These are phyloP conservation scores for Tonatia bakeri DNA, from an alignment of 2,113 vertebrate species.

Conservation along the genomic window DNA sequence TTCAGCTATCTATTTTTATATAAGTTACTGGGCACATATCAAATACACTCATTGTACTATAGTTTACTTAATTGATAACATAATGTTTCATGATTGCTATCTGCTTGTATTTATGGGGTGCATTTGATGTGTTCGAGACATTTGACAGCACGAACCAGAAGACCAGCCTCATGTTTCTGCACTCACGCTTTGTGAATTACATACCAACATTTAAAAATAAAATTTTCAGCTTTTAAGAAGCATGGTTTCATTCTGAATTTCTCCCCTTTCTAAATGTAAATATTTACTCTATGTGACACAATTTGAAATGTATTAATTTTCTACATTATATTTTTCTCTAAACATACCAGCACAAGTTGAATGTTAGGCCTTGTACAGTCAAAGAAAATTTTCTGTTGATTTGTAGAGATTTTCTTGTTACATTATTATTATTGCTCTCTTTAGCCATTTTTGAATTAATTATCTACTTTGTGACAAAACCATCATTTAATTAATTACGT, in stretches of 20 bases:
- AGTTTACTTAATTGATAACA: constrained; percentile 10
- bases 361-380: not conserved
- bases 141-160: not conserved
- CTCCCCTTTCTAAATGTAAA: not conserved
- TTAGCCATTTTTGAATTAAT: not conserved
- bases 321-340: not conserved
- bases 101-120: not conserved
- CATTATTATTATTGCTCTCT: not conserved
- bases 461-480: constrained; percentile 1
- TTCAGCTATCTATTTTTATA: not conserved
- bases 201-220: not conserved
- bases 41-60: not conserved
- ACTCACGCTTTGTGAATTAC: not conserved
- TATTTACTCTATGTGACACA: not conserved
- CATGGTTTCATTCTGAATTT: not conserved
- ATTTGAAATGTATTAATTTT: not conserved
- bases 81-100: not conserved
- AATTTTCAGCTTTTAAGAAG: not conserved
- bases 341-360: not conserved
- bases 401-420: not conserved
- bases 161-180: not conserved
- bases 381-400: not conserved
- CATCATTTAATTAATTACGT: not conserved
- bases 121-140: not conserved
- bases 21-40: not conserved